These are phyloP conservation scores for Telmatochromis bifrenatus DNA, from an alignment of 2,113 vertebrate genomes.

Conservation along the genomic window DNA sequence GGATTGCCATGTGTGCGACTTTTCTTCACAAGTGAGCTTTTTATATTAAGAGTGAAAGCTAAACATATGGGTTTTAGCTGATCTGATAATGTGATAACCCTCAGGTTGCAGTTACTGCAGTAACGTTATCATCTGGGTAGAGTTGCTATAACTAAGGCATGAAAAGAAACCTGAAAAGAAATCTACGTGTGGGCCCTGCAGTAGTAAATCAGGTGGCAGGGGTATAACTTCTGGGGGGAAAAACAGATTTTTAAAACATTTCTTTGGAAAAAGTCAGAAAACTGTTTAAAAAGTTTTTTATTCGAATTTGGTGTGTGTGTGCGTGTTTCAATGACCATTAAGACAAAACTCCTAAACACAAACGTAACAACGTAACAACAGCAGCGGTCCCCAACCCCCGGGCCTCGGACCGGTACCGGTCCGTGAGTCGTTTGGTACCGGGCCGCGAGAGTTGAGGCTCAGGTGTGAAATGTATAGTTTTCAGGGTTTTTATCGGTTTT, in stretches of 20 bases:
- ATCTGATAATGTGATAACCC: neutral
- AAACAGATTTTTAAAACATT: neutral
- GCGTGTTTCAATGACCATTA: neutral
- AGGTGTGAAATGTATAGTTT: too few species aligned
- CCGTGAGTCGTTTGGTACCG: too few species aligned
- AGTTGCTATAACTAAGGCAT: fast-evolving
- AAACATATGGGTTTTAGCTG: neutral
- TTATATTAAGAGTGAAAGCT: neutral
- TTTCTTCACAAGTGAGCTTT: neutral
- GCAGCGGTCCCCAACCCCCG: too few species aligned
- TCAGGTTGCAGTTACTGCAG: neutral
- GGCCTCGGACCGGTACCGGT: too few species aligned
- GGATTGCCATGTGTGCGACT: neutral
- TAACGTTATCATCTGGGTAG: neutral
- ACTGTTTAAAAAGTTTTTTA: neutral
- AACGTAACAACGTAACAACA: neutral
- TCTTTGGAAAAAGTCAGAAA: neutral
- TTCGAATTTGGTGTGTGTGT: fast-evolving
- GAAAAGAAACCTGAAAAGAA: neutral
- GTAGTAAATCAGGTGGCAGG: neutral
- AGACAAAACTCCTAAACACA: neutral
- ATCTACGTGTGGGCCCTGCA: neutral
- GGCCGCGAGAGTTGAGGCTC: too few species aligned
- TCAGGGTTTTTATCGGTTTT: too few species aligned
- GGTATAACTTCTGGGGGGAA: neutral